phyloP scores from a whole-genome alignment of 2,797 vertebrate genomes.

The Fistularia tabacaria region DNA sequence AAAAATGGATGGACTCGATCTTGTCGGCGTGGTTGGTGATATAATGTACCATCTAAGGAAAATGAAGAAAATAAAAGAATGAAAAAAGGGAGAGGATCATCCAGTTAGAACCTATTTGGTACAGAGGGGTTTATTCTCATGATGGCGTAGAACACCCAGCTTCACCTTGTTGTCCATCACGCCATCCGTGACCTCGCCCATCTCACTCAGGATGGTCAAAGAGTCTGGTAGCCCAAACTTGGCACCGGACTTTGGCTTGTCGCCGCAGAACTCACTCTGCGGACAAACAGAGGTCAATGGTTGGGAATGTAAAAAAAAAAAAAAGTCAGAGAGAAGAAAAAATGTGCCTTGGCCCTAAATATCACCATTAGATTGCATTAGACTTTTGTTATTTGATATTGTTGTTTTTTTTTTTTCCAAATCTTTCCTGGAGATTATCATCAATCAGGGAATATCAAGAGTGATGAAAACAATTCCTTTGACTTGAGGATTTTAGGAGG shows the following conservation, averaged over 20 bases:
- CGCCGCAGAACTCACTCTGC: slow-evolving; percentile 97
- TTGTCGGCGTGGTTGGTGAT: slow-evolving; percentile 95
- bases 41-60: slow-evolving; percentile 92
- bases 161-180: slow-evolving; percentile 97
- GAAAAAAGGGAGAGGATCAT: background rate
- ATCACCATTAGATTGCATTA: too few relatives aligned
- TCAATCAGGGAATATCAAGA: too few relatives aligned
- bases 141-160: background rate
- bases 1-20: slow-evolving; percentile 99
- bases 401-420: too few relatives aligned
- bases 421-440: too few relatives aligned
- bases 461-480: too few relatives aligned
- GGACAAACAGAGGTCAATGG: background rate
- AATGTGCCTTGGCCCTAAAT: too few relatives aligned
- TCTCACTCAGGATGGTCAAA: slow-evolving; percentile 91
- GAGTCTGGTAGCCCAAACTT: slow-evolving; percentile 94
- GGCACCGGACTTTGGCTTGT: slow-evolving; percentile 95
- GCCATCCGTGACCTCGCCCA: slow-evolving; percentile 98
- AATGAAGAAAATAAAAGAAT: background rate
- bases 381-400: too few relatives aligned
- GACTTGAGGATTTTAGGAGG: too few relatives aligned
- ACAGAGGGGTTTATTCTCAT: too few relatives aligned
- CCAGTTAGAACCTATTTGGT: too few relatives aligned
- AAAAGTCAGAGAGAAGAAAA: too few relatives aligned
- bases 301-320: background rate